Percentiles rank a stretch among this genome's conserved stretches.
Evolutionary conservation across 2,797 vertebrate species (phyloP).

Genomic region (Erpetoichthys calabaricus): DNA sequence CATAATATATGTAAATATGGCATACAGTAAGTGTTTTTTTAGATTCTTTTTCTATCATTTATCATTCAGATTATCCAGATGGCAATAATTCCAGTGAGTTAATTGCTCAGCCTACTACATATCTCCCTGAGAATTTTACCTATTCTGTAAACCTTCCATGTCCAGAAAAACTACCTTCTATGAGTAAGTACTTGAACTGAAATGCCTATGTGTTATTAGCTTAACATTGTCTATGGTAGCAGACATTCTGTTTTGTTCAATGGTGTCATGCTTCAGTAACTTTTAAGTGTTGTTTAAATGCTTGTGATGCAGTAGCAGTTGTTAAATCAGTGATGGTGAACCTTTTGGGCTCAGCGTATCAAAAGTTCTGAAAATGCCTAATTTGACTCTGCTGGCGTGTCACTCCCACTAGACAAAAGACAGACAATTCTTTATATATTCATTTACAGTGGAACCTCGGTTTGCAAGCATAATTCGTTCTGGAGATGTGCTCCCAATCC

Average conservation of each 20-base stretch:
- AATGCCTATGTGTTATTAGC: background rate
- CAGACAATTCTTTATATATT: too few relatives aligned
- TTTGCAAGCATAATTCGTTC: too few relatives aligned
- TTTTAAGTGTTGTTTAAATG: conserved; percentile 12
- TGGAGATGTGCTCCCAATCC: too few relatives aligned
- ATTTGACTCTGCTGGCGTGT: too few relatives aligned
- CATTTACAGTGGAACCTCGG: too few relatives aligned
- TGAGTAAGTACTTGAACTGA: conserved; percentile 65
- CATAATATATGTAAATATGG: too few relatives aligned
- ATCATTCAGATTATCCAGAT: conserved; percentile 77
- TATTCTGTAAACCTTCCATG: conserved; percentile 77
- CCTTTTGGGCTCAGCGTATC: too few relatives aligned
- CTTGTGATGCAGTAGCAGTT: conserved; percentile 9
- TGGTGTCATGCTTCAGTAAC: conserved; percentile 9
- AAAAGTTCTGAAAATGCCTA: too few relatives aligned
- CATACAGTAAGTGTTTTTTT: too few relatives aligned
- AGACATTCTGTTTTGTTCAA: conserved; percentile 2
- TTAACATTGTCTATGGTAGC: background rate
- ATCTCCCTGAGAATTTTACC: conserved; percentile 92
- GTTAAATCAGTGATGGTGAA: too few relatives aligned
- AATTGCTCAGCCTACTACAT: conserved; percentile 73
- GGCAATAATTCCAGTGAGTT: conserved; percentile 85
- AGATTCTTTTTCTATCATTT: conserved; percentile 20
- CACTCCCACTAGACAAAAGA: too few relatives aligned
- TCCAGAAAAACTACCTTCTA: conserved; percentile 88